Base-by-base conservation (phyloP, 2,888 invertebrate species). In the Andrena dorsata region DNA sequence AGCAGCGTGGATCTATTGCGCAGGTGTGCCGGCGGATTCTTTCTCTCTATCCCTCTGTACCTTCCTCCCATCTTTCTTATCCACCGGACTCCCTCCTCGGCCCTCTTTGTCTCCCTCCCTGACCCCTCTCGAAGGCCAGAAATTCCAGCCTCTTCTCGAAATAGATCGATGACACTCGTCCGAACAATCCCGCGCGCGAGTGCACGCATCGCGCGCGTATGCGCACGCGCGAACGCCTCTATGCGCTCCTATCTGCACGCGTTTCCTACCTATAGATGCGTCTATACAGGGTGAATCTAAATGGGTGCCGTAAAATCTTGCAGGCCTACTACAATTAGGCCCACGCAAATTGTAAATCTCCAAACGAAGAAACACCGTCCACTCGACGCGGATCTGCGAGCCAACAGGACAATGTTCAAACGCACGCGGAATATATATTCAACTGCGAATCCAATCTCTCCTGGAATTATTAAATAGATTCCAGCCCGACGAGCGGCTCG, bases 91-190 rank as follows among this genome's bases (percentile, higher is more conserved):
- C 61, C 68, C 60, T 82, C 70, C 63, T 51, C 76, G 61, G 53
- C 61, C 49, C 51, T 65, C 68, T 80, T 74, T 65, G 53, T 69
- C 81, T 66, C 68, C 81, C 80, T 82, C 68, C 63, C 76, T 68
- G 78, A 76, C 80, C 80, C 82, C 82, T 88, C 87, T 80, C 88
- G 89, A 88, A 91, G 91, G 92, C 90, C 91, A 91, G 93, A 92
- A 93, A 93, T 93, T 93, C 93, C 93, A 91, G 89, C 88, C 90
- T 92, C 92, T 88, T 90, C 93, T 90, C 86, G 85, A 93, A 93
- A 93, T 93, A 93, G 93, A 93, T 93, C 93, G 93, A 93, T 93
- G 93, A 93, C 93, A 93, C 93, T 93, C 91, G 90, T 79, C 88
- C 91, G 91, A 91, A 90, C 90, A 87, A 90, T 90, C 91, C 90